Base-by-base conservation (phyloP, 2,797 vertebrate species). In the Chromis chromis region DNA sequence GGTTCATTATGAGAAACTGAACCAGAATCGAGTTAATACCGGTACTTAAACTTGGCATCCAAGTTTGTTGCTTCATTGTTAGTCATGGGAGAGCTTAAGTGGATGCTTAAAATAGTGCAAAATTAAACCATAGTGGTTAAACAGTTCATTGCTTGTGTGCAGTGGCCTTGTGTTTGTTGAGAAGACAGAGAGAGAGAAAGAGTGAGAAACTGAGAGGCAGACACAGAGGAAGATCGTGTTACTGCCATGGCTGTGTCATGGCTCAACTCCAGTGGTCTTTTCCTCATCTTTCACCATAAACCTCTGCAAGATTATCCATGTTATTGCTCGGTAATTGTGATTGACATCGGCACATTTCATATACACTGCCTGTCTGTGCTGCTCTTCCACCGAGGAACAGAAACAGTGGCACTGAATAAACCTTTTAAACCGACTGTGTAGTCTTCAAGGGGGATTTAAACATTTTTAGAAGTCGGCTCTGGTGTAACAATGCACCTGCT, bases 181-280 rank as follows among this genome's bases (percentile, higher is more conserved):
- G 60, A 62, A 36, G 54, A 53, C 55, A 42, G 33, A 19, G 52
- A 44, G 31, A 72, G 48, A 31, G 49, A 40, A 52, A 44, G 49
- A 58, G 24, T 6, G 63, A 40, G 48, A 66, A 22, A 49, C 14
- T 27, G 56, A 28, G 42, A 61, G 62, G 58, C 33, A 70, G 65
- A 82, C 22, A 67, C 48, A 46, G 70, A 68, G 48, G 33, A 53
- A 84, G 85, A 82, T 90, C 73, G 19, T 54, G 87, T 93, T 93
- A 89, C 89, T 91, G 84, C 77, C 85, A 85, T 82, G 81, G 84
- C 78, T 79, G 83, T 87, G 89, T 85, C 82, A 88, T 87, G 91
- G 89, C 88, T 78, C 59, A 7, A 16, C 76, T 88, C 83, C 89
- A 85, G 82, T 55, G 31, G 28, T 74, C 84, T 88, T 89, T 85